A percentile compares a stretch with the other conserved stretches of the same genome.
Evolutionary conservation across 2,797 vertebrate genomes (phyloP).

Genomic region (Threskiornis aethiopicus): DNA sequence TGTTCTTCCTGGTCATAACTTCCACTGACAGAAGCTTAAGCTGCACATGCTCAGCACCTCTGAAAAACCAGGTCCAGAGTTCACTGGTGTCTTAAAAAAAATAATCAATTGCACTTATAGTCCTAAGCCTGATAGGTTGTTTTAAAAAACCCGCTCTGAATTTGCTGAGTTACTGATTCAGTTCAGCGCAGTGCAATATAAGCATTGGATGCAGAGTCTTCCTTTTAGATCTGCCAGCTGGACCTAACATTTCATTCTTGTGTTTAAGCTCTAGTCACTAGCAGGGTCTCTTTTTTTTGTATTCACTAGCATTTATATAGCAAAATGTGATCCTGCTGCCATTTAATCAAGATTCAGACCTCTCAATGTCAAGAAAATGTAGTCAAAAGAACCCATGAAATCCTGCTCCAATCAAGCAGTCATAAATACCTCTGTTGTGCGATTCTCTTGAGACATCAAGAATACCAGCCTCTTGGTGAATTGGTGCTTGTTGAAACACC

Average conservation of each 20-base stretch:
- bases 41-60: not conserved
- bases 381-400: not conserved
- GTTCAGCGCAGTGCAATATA: not conserved
- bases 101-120: not conserved
- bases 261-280: not conserved
- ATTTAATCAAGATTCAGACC: not conserved
- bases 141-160: not conserved
- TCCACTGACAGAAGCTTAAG: not conserved
- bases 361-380: not conserved
- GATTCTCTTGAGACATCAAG: not conserved
- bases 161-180: not conserved
- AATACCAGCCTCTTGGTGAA: not conserved
- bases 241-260: not conserved
- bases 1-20: not conserved
- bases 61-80: not conserved
- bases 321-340: not conserved
- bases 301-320: not conserved
- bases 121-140: not conserved
- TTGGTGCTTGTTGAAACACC: not conserved
- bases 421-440: not conserved
- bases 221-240: not conserved
- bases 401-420: not conserved
- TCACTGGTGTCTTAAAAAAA: not conserved
- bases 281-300: not conserved
- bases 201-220: not conserved